Conservation (phyloP, 1,140 invertebrate species). For the Dendrolimus punctatus region DNA sequence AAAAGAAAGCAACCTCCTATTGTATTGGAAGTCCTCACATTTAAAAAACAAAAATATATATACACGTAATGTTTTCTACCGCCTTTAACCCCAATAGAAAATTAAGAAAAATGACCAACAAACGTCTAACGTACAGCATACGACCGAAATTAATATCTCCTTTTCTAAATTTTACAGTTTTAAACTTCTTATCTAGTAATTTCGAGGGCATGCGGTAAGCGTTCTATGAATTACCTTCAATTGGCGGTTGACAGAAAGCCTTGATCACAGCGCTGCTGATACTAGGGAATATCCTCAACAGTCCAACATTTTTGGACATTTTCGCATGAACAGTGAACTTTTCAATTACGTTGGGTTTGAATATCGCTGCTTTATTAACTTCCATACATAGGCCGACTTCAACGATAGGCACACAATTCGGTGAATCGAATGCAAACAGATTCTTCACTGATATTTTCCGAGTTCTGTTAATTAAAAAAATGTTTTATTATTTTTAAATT, state of each 20-base stretch:
- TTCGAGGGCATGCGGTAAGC: too few relatives aligned
- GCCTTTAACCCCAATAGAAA: too few relatives aligned
- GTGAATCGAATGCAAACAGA: conserved; percentile 93
- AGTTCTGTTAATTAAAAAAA: conserved; percentile 73
- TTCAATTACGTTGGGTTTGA: conserved; percentile 79
- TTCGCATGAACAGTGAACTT: conserved; percentile 84
- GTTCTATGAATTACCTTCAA: conserved; percentile 73
- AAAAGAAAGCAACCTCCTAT: too few relatives aligned
- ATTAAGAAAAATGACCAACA: too few relatives aligned
- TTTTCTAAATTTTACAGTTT: too few relatives aligned
- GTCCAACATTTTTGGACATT: conserved; percentile 89
- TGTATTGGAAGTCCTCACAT: too few relatives aligned
- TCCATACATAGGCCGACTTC: conserved; percentile 83
- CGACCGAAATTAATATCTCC: too few relatives aligned
- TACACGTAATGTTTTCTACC: too few relatives aligned
- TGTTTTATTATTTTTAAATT: too few relatives aligned
- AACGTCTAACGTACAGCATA: too few relatives aligned
- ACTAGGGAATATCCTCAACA: conserved; percentile 92
- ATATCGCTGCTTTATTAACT: conserved; percentile 86
- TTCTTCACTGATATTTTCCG: conserved; percentile 87
- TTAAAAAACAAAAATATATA: too few relatives aligned
- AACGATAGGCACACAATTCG: conserved; percentile 90
- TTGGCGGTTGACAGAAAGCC: conserved; percentile 87
- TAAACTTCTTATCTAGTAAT: too few relatives aligned
- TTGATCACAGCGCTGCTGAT: conserved; percentile 86